These are phyloP conservation scores for Picus viridis DNA, from an alignment of 2,797 vertebrate species.

Conservation along the genomic window DNA sequence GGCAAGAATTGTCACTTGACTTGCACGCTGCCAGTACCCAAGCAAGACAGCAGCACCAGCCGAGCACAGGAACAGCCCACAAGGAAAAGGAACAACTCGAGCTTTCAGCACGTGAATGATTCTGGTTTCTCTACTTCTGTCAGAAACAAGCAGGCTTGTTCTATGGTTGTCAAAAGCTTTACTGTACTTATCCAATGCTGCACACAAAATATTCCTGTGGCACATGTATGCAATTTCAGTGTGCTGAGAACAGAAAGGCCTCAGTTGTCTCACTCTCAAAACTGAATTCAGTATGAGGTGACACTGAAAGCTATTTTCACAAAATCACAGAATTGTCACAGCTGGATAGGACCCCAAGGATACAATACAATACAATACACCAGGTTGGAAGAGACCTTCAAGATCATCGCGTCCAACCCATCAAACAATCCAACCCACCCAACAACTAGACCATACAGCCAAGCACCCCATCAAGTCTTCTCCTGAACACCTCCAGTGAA, in stretches of 20 bases:
- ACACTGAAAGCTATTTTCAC: background rate
- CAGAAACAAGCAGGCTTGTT: background rate
- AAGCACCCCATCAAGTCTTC: no score
- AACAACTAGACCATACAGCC: no score
- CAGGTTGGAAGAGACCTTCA: no score
- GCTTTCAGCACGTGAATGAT: background rate
- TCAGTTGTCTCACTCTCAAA: background rate
- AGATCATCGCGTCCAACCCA: no score
- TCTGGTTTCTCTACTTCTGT: background rate
- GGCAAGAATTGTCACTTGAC: background rate
- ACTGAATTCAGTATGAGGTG: background rate
- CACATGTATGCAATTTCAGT: background rate
- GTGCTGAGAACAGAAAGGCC: background rate
- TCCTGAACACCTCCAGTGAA: no score
- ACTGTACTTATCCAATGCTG: background rate
- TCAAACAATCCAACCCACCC: no score
- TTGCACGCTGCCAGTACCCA: background rate
- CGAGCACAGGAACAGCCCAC: background rate
- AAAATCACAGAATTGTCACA: no score
- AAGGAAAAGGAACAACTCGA: background rate
- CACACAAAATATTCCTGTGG: background rate
- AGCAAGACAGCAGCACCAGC: background rate
- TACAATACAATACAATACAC: no score
- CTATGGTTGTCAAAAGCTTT: background rate
- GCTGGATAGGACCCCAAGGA: no score